These are phyloP conservation scores for Sebastes elongatus DNA, from an alignment of 2,797 vertebrate genomes.

Conservation along the genomic window DNA sequence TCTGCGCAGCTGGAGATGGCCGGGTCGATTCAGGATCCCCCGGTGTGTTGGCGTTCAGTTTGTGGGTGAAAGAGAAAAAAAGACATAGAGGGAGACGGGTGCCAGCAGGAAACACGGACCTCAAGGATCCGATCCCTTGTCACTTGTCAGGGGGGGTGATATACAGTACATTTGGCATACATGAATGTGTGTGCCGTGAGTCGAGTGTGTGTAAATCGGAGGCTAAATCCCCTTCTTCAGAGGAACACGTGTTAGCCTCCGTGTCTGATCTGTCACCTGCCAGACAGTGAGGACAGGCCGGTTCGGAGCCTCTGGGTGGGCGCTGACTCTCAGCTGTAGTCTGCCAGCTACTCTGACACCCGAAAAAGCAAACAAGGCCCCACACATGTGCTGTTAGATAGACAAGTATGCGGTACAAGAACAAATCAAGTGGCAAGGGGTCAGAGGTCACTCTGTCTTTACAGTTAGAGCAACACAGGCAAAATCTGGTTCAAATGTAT, in stretches of 20 bases:
- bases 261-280: conserved; percentile 79
- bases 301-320: conserved; percentile 64
- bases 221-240: conserved; percentile 71
- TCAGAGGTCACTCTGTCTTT: conserved; percentile 2
- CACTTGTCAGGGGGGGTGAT: conserved; percentile 53
- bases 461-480: not conserved
- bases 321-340: conserved; percentile 52
- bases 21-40: conserved; percentile 44
- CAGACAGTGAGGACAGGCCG: conserved; percentile 73
- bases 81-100: not conserved
- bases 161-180: conserved; percentile 42
- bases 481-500: not conserved
- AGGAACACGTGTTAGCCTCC: conserved; percentile 72
- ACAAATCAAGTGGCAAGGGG: conserved; percentile 3
- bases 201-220: conserved; percentile 30
- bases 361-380: conserved; percentile 55
- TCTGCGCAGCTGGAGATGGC: conserved; percentile 52
- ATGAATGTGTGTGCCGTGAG: conserved; percentile 32
- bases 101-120: conserved; percentile 18
- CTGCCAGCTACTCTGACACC: conserved; percentile 50
- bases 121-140: conserved; percentile 39
- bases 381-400: conserved; percentile 18
- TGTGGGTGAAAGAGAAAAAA: not conserved
- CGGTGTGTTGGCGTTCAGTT: not conserved
- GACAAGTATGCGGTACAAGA: conserved; percentile 21